A percentile compares a stretch with the other conserved stretches of the same genome.
phyloP scores from a whole-genome alignment of 1,140 invertebrate species.

The Ostrea edulis region DNA sequence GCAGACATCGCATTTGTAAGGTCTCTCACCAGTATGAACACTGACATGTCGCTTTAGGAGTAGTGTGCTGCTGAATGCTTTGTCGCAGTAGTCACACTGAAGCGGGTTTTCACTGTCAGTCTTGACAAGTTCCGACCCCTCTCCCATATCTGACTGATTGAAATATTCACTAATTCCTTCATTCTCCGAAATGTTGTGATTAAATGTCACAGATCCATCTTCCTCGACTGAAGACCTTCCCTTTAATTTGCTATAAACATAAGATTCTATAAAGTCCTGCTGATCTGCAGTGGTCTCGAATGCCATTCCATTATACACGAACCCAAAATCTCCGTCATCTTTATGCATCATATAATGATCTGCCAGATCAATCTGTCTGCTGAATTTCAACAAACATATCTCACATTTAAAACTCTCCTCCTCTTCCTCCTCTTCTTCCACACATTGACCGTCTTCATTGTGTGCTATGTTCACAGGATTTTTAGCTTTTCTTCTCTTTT shows the following conservation, averaged over 20 bases:
- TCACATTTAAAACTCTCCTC: conserved; percentile 12
- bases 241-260: not conserved
- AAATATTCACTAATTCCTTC: not conserved
- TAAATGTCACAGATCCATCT: not conserved
- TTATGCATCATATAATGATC: conserved; percentile 19
- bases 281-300: conserved; percentile 5
- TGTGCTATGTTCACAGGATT: not conserved
- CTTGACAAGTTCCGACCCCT: not conserved
- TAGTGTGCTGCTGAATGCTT: conserved; percentile 3
- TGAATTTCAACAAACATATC: not conserved
- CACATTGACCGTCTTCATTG: not conserved
- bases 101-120: conserved; percentile 1
- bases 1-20: conserved; percentile 61
- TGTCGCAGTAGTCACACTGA: conserved; percentile 29
- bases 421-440: not conserved
- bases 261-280: conserved; percentile 4
- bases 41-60: conserved; percentile 31
- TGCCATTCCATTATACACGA: not conserved
- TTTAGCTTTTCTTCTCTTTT: conserved; percentile 4
- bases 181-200: conserved; percentile 21
- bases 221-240: not conserved
- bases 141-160: not conserved
- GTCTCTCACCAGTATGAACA: conserved; percentile 40
- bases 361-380: not conserved
- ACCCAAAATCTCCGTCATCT: not conserved